These are phyloP conservation scores for Xerus rutilus DNA, from an alignment of 2,797 vertebrate genomes.

Conservation along the genomic window DNA sequence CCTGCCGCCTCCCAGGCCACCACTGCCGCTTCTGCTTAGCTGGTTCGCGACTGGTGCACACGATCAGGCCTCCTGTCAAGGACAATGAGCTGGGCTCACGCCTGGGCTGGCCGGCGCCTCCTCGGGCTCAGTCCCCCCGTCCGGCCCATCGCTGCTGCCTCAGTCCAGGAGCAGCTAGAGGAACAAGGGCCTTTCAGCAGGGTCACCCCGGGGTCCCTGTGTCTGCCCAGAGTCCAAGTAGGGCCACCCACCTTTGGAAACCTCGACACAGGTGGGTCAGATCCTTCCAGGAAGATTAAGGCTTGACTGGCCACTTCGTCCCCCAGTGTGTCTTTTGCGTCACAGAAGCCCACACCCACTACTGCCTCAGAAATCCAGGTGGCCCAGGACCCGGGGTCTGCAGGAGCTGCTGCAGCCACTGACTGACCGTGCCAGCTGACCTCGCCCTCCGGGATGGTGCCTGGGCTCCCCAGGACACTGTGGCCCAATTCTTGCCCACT, in stretches of 20 bases:
- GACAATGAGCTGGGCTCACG: rapidly evolving
- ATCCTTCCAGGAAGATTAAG: background rate
- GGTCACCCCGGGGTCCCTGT: rapidly evolving
- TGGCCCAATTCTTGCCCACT: background rate
- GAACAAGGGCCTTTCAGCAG: rapidly evolving
- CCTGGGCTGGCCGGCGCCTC: background rate
- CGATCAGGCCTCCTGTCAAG: no score
- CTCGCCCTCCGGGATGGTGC: background rate
- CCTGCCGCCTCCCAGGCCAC: rapidly evolving
- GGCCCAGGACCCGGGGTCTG: no score
- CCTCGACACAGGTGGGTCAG: rapidly evolving
- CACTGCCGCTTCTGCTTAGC: background rate
- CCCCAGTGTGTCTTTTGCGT: background rate
- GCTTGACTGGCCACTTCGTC: rapidly evolving
- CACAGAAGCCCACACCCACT: rapidly evolving
- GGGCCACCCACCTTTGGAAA: background rate
- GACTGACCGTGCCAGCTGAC: no score
- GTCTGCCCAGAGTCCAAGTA: background rate
- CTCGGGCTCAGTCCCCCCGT: background rate
- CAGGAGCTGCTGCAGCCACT: background rate
- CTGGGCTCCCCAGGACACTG: background rate
- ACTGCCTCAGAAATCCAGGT: background rate
- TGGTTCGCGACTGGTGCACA: background rate
- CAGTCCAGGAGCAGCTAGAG: background rate
- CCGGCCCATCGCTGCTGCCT: background rate